Conservation (phyloP, 2,888 invertebrate genomes). For the Philaethria dido region DNA sequence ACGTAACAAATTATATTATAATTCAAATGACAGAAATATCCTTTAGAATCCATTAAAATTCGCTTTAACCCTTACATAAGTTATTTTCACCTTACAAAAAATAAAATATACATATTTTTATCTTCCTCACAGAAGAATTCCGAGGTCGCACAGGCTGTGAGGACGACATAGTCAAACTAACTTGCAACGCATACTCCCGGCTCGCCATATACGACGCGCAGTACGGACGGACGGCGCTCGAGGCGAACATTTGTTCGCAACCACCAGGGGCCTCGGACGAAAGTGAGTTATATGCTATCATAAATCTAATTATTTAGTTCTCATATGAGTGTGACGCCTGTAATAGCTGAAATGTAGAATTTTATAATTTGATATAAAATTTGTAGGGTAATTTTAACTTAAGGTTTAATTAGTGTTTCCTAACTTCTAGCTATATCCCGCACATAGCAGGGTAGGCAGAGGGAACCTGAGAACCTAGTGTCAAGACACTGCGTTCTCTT, state of each 20-base stretch:
- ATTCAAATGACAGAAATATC: too few species aligned
- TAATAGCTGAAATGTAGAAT: background rate
- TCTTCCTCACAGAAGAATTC: slow-evolving; percentile 91
- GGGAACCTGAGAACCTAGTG: too few species aligned
- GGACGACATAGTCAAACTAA: slow-evolving; percentile 91
- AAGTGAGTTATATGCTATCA: slow-evolving; percentile 84
- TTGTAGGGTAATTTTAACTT: too few species aligned
- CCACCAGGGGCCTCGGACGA: slow-evolving; percentile 91
- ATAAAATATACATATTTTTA: background rate
- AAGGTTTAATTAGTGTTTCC: too few species aligned
- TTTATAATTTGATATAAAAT: background rate
- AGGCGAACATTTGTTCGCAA: slow-evolving; percentile 90
- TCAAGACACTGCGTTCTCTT: too few species aligned
- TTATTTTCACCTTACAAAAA: too few species aligned
- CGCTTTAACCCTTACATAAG: too few species aligned
- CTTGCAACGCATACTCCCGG: slow-evolving; percentile 91
- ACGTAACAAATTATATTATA: too few species aligned
- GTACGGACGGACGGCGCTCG: slow-evolving; percentile 92
- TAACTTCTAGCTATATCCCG: too few species aligned
- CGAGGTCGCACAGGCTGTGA: slow-evolving; percentile 95
- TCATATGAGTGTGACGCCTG: background rate
- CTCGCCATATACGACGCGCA: slow-evolving; percentile 95
- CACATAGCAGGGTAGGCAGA: too few species aligned
- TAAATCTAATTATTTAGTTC: slow-evolving; percentile 16
- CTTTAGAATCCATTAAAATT: too few species aligned